Evolutionary conservation across 2,888 invertebrate genomes (phyloP), one percentile per base, ranked within the genome.

Genomic region (Eucera pruinosa): DNA sequence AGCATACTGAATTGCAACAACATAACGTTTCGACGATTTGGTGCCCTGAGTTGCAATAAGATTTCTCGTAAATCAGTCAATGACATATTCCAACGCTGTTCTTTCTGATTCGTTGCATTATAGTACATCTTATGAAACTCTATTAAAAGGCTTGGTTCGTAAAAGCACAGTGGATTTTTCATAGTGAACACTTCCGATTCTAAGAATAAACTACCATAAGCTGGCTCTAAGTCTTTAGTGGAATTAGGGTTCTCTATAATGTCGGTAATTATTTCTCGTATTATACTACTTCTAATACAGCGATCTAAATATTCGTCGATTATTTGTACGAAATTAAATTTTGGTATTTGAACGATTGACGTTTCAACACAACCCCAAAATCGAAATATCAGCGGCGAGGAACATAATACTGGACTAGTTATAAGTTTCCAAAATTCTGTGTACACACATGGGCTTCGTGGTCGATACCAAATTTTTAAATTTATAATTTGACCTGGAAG

Each of bases 391-490:
- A 89, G 57, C 0, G 79, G 54, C 2, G 76, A 77, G 0, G 36
- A 23, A n/a, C 65, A 74, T 3, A 90, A 25, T 9, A 92, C 86
- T 27, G 94, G 94, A 30, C 90, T 90, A 13, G 93, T 92, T n/a
- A 87, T 86, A 0, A 95, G 69, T 82, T 93, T 93, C 94, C 94
- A 94, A 20, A 82, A 87, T 85, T 94, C 94, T 2, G 84, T 90
- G 48, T 89, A 93, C 9, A 93, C 90, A 2, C 93, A 93, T 1
- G 93, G 88, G 25, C 84, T 86, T 6, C 90, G 89, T 1, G 93
- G 92, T 54, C 93, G 84, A 83, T 94, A 95, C 80, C 93, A 94
- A 39, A 95, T 91, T 15, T 85, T 89, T 50, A 95, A 82, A 36
- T 92, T 82, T 48, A 91, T 91, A 2, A 85, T 90, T 81, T 94